phyloP scores from a whole-genome alignment of 2,888 invertebrate genomes.

The Exephanes ischioxanthus region DNA sequence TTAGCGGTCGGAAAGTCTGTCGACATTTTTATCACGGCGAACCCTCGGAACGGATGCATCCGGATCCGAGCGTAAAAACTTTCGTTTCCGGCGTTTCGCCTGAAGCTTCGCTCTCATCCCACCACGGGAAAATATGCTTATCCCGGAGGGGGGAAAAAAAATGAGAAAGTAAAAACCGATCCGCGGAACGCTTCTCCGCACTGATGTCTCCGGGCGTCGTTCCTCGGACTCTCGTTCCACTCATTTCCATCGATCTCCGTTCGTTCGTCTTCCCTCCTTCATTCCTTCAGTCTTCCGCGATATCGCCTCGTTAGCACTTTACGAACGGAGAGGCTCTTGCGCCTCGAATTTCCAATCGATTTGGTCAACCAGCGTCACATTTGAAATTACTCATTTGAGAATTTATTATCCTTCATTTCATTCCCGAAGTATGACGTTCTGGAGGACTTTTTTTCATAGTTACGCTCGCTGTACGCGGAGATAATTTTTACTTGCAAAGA shows the following conservation, averaged over 20 bases:
- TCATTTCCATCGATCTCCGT: slow-evolving; percentile 31
- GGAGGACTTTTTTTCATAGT: slow-evolving; percentile 1
- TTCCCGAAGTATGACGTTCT: not conserved
- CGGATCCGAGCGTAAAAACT: slow-evolving; percentile 74
- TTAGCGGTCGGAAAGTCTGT: slow-evolving; percentile 66
- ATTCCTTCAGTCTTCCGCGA: slow-evolving; percentile 36
- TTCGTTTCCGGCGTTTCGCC: slow-evolving; percentile 58
- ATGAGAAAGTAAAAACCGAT: slow-evolving; percentile 70
- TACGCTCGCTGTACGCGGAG: too few relatives aligned
- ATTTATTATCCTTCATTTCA: not conserved
- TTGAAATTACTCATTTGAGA: not conserved
- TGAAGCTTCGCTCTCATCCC: slow-evolving; percentile 33
- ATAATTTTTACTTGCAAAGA: too few relatives aligned
- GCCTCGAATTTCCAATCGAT: slow-evolving; percentile 72
- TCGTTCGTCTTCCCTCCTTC: slow-evolving; percentile 16
- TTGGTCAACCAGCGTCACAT: slow-evolving; percentile 43
- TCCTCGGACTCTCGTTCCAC: slow-evolving; percentile 8
- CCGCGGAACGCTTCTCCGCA: slow-evolving; percentile 46
- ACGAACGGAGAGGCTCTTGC: slow-evolving; percentile 59
- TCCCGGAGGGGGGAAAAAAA: slow-evolving; percentile 58
- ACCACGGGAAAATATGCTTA: slow-evolving; percentile 78
- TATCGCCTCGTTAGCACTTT: slow-evolving; percentile 70
- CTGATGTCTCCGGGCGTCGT: slow-evolving; percentile 15
- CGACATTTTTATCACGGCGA: slow-evolving; percentile 73
- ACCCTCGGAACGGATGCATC: slow-evolving; percentile 58